A percentile compares a stretch with the other conserved stretches of the same genome.
phyloP scores from a whole-genome alignment of 2,797 vertebrate genomes.

The Mormyrops boulengeri region DNA sequence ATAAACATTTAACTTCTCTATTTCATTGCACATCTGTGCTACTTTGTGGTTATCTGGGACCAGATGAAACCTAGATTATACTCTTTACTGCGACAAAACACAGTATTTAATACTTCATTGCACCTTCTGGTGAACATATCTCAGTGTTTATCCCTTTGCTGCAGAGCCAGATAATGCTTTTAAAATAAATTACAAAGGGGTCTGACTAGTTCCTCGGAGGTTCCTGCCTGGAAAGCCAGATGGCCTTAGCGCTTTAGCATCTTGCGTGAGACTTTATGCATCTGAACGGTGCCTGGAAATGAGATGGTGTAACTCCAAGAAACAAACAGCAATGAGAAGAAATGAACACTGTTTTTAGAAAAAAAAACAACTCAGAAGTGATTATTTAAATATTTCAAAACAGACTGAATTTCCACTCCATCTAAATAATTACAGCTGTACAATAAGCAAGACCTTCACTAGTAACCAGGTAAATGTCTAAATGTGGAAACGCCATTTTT shows the following conservation, averaged over 20 bases:
- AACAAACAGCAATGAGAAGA: not conserved
- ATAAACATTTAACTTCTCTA: not conserved
- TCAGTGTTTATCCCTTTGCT: not conserved
- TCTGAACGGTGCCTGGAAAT: not conserved
- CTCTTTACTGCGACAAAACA: not conserved
- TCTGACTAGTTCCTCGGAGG: not conserved
- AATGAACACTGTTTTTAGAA: not conserved
- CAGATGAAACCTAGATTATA: not conserved
- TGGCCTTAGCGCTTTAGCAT: not conserved
- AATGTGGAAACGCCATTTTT: not conserved
- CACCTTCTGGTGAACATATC: not conserved
- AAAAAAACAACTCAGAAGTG: not conserved
- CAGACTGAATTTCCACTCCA: constrained; percentile 20
- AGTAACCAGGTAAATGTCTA: constrained; percentile 5
- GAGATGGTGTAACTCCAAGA: not conserved
- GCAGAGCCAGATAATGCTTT: not conserved
- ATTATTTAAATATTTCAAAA: constrained; percentile 24
- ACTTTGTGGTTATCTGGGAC: not conserved
- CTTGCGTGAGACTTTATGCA: not conserved
- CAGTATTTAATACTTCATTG: constrained; percentile 5
- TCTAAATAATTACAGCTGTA: constrained; percentile 23
- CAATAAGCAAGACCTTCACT: constrained; percentile 23
- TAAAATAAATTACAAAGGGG: not conserved
- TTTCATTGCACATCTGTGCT: not conserved
- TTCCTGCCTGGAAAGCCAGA: not conserved